A percentile compares a stretch with the other conserved stretches of the same genome.
phyloP scores from a whole-genome alignment of 2,888 invertebrate genomes.

The Drosophila multiciliata region DNA sequence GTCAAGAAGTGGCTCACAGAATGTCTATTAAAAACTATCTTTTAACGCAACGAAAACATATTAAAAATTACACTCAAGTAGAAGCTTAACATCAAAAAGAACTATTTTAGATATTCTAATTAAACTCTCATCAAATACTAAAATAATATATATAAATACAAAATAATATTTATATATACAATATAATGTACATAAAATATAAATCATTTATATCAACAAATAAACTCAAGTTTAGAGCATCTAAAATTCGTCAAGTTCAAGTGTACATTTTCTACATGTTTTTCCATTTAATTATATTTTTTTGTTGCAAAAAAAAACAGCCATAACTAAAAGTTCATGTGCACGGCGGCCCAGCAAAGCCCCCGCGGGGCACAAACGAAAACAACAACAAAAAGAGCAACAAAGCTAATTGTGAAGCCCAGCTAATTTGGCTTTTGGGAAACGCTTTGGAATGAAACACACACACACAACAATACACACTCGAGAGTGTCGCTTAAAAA shows the following conservation, averaged over 20 bases:
- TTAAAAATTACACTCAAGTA: not conserved
- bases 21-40: not conserved
- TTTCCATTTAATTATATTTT: slow-evolving; percentile 20
- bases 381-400: slow-evolving; percentile 26
- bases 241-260: slow-evolving; percentile 27
- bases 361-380: slow-evolving; percentile 40
- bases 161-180: too few species aligned
- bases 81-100: not conserved
- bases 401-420: slow-evolving; percentile 35
- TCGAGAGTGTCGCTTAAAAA: slow-evolving; percentile 3
- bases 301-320: slow-evolving; percentile 17
- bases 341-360: slow-evolving; percentile 31
- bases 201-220: not conserved
- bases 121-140: too few species aligned
- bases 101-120: not conserved
- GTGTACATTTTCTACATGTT: not conserved
- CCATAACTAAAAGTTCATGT: slow-evolving; percentile 71
- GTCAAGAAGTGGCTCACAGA: not conserved
- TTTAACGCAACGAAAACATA: not conserved
- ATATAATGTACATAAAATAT: too few species aligned
- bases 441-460: slow-evolving; percentile 58
- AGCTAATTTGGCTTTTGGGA: slow-evolving; percentile 28
- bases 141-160: not conserved
- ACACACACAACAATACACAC: not conserved
- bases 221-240: slow-evolving; percentile 22